Conservation (phyloP, 2,888 invertebrate genomes). For the Cyrtodaria siliqua region DNA sequence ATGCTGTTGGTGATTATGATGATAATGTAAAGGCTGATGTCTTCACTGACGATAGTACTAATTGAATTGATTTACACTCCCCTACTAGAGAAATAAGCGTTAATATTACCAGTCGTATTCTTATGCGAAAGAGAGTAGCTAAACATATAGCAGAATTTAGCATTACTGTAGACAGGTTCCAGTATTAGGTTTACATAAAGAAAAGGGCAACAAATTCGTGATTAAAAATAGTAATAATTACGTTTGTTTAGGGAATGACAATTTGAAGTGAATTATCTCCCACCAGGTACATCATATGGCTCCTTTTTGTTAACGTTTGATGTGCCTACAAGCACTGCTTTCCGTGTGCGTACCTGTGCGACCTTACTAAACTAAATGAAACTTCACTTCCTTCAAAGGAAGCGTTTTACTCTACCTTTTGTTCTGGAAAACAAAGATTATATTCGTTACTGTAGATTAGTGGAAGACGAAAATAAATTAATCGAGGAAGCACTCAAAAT, state of each 20-base stretch:
- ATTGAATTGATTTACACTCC: too few relatives aligned
- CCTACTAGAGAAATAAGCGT: too few relatives aligned
- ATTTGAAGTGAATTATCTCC: not conserved
- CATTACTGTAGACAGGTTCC: too few relatives aligned
- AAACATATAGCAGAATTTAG: too few relatives aligned
- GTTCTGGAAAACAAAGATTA: not conserved
- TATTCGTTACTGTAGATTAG: not conserved
- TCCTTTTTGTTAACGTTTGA: not conserved
- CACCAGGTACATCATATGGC: conserved; percentile 3
- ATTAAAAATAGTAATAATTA: conserved; percentile 9
- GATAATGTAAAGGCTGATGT: too few relatives aligned
- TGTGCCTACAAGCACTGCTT: not conserved
- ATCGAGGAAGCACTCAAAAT: not conserved
- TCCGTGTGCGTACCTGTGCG: not conserved
- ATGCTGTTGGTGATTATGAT: too few relatives aligned
- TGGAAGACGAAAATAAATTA: too few relatives aligned
- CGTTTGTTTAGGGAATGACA: not conserved
- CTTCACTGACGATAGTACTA: too few relatives aligned
- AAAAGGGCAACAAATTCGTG: not conserved
- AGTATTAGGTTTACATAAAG: not conserved
- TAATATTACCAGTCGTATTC: too few relatives aligned
- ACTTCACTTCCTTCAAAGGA: not conserved
- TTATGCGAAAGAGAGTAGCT: too few relatives aligned
- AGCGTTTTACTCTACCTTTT: not conserved
- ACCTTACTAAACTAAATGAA: not conserved